These are phyloP conservation scores for Micronycteris hirsuta DNA, from an alignment of 2,113 vertebrate species.

Conservation along the genomic window DNA sequence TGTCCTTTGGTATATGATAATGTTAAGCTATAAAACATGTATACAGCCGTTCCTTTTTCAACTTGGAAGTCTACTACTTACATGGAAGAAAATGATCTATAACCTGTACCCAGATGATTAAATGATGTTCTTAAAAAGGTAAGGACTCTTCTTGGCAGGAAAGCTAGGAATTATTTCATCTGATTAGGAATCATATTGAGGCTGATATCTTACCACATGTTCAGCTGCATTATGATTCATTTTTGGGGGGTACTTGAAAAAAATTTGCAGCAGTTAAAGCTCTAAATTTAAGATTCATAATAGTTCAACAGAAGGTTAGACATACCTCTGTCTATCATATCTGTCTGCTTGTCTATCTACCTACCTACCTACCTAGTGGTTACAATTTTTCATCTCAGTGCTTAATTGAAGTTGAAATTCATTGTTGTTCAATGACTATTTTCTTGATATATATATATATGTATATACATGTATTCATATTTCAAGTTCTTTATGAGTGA, in stretches of 20 bases:
- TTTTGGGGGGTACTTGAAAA: not conserved
- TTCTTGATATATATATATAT: not conserved
- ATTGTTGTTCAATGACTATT: not conserved
- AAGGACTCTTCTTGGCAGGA: slow-evolving; percentile 37
- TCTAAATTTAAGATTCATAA: not conserved
- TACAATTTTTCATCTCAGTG: not conserved
- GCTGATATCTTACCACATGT: slow-evolving; percentile 55
- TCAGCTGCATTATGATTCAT: slow-evolving; percentile 16
- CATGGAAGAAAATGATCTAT: slow-evolving; percentile 38
- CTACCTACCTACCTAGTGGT: not conserved
- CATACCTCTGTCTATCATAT: not conserved
- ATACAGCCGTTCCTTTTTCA: slow-evolving; percentile 25
- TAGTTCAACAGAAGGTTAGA: not conserved
- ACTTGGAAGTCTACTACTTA: slow-evolving; percentile 14
- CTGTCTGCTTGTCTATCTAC: not conserved
- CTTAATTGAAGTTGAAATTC: not conserved
- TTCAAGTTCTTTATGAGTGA: not conserved
- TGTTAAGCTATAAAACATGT: slow-evolving; percentile 55
- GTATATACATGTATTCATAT: not conserved
- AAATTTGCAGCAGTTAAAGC: not conserved
- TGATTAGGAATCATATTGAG: slow-evolving; percentile 54
- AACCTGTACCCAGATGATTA: slow-evolving; percentile 38
- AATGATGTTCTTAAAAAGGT: slow-evolving; percentile 48
- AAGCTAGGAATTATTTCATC: slow-evolving; percentile 35
- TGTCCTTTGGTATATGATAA: slow-evolving; percentile 57